Percentiles rank a stretch among this genome's conserved stretches.
phyloP scores from a whole-genome alignment of 2,113 vertebrate species.

The Okapia johnstoni region DNA sequence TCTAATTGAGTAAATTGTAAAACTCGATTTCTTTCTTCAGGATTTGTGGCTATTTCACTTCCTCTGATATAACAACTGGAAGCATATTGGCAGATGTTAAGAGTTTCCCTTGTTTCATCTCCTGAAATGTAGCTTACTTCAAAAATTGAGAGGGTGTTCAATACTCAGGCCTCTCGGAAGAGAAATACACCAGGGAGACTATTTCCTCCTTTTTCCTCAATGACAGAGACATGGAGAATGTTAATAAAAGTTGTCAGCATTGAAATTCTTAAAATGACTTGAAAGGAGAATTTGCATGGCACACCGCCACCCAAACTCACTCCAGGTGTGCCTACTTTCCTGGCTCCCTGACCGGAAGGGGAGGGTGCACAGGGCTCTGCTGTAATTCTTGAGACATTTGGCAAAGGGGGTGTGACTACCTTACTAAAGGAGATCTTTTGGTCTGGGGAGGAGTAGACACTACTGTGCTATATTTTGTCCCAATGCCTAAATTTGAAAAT shows the following conservation, averaged over 20 bases:
- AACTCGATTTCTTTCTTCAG: constrained; percentile 53
- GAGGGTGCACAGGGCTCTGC: neutral
- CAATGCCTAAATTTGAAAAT: constrained; percentile 16
- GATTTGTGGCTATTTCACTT: constrained; percentile 43
- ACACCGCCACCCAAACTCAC: constrained; percentile 63
- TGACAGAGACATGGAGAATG: constrained; percentile 57
- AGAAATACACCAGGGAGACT: constrained; percentile 62
- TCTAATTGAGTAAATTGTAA: constrained; percentile 61
- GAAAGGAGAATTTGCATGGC: constrained; percentile 70
- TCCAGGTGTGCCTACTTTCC: constrained; percentile 62
- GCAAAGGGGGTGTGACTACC: neutral
- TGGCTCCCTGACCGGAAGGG: neutral
- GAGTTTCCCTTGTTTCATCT: constrained; percentile 73
- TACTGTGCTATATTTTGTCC: neutral
- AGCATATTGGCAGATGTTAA: constrained; percentile 66
- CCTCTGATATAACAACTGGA: constrained; percentile 63
- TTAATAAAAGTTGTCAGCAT: constrained; percentile 69
- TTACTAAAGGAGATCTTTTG: neutral
- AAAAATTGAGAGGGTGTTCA: constrained; percentile 52
- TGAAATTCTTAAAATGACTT: constrained; percentile 66
- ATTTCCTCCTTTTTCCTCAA: constrained; percentile 57
- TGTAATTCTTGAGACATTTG: constrained; percentile 41
- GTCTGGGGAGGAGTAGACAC: neutral
- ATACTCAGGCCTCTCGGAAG: neutral
- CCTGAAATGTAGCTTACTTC: constrained; percentile 67